These are phyloP conservation scores for Serranus cabrilla DNA, from an alignment of 2,797 vertebrate species.

Conservation along the genomic window DNA sequence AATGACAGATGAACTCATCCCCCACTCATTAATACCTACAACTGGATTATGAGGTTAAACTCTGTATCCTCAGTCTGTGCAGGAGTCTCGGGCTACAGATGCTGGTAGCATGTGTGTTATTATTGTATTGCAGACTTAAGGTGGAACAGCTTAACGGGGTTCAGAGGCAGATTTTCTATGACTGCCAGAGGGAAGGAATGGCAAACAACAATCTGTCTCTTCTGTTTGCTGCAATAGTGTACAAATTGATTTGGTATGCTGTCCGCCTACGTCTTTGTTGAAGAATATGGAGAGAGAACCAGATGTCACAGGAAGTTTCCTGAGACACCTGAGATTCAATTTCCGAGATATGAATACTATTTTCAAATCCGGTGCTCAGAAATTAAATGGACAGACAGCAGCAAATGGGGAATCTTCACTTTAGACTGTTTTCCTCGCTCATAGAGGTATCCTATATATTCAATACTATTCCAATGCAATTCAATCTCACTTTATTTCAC, in stretches of 20 bases:
- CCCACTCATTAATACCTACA: constrained; percentile 78
- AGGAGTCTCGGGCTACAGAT: constrained; percentile 9
- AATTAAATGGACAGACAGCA: constrained; percentile 70
- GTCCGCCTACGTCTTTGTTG: constrained; percentile 44
- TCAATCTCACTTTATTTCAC: constrained; percentile 65
- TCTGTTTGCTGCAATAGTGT: constrained; percentile 45
- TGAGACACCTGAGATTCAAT: constrained; percentile 79
- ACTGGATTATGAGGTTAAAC: constrained; percentile 74
- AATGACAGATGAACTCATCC: constrained; percentile 76
- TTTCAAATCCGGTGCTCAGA: constrained; percentile 61
- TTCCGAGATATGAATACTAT: constrained; percentile 81
- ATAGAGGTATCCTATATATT: constrained; percentile 46
- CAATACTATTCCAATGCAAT: constrained; percentile 60
- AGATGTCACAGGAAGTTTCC: constrained; percentile 73
- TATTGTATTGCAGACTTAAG: constrained; percentile 35
- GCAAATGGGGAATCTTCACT: constrained; percentile 56
- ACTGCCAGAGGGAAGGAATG: constrained; percentile 42
- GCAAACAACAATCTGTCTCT: constrained; percentile 58
- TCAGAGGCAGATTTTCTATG: constrained; percentile 50
- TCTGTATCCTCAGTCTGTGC: constrained; percentile 34
- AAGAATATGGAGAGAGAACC: constrained; percentile 64
- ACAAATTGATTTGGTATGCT: constrained; percentile 68
- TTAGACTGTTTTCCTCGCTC: constrained; percentile 53
- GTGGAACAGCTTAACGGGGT: constrained; percentile 34
- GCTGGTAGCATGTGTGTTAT: constrained; percentile 2